Evolutionary conservation across 1,140 invertebrate species (phyloP).

Genomic region (Drosophila funebris): DNA sequence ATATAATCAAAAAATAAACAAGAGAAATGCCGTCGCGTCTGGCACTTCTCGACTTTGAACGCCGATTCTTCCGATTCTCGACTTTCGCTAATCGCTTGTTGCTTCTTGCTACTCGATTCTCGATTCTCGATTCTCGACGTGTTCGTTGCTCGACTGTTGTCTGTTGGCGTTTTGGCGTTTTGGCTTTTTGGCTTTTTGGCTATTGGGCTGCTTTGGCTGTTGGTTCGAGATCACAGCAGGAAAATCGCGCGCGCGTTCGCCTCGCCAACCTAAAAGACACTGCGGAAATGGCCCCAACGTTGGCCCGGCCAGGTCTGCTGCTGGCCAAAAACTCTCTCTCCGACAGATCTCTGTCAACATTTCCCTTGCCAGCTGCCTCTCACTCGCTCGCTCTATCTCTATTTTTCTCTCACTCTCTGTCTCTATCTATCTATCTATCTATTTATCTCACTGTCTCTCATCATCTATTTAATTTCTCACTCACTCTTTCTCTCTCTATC

Average conservation of each 20-base stretch:
- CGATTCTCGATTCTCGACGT: conserved; percentile 5
- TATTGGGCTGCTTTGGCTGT: conserved; percentile 1
- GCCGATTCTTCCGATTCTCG: background rate
- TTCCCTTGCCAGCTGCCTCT: conserved; percentile 17
- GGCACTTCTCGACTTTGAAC: background rate
- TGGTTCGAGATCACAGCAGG: conserved; percentile 50
- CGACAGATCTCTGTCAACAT: conserved; percentile 50
- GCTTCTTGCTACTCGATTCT: conserved; percentile 4
- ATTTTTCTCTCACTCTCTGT: conserved; percentile 8
- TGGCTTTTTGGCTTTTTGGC: background rate
- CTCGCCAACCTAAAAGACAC: conserved; percentile 79
- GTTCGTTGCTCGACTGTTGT: conserved; percentile 3
- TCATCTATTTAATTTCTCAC: conserved; percentile 7
- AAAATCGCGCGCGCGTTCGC: conserved; percentile 70
- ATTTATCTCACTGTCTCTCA: background rate
- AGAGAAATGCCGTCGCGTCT: conserved; percentile 17
- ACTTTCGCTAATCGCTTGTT: conserved; percentile 1
- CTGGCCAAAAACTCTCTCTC: conserved; percentile 5
- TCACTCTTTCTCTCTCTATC: background rate
- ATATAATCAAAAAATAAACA: background rate
- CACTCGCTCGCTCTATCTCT: conserved; percentile 4
- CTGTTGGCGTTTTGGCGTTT: background rate
- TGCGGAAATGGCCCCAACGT: conserved; percentile 51
- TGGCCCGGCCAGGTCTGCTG: conserved; percentile 18
- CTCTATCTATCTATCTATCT: background rate